phyloP scores from a whole-genome alignment of 2,888 invertebrate species.

The Archips xylosteana region DNA sequence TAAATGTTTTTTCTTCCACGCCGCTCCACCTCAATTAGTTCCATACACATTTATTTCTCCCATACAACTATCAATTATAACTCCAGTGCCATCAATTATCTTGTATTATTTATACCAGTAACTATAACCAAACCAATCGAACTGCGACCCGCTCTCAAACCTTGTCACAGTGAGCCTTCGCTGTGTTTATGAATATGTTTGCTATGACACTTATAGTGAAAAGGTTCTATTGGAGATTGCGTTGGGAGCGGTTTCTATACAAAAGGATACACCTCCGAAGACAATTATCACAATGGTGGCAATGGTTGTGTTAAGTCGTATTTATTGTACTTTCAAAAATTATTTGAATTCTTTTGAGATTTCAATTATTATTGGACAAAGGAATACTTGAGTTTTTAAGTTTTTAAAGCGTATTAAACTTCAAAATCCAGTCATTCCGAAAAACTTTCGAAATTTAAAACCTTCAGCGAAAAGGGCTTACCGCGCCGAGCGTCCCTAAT shows the following conservation, averaged over 20 bases:
- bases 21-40: conserved; percentile 31
- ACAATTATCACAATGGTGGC: conserved; percentile 39
- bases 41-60: conserved; percentile 40
- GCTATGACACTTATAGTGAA: background rate
- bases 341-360: background rate
- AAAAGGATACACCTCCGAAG: conserved; percentile 25
- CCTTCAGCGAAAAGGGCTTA: too few species aligned
- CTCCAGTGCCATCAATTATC: conserved; percentile 58
- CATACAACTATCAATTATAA: conserved; percentile 57
- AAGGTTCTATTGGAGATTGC: background rate
- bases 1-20: conserved; percentile 30
- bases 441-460: too few species aligned
- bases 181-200: background rate
- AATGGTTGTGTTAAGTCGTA: conserved; percentile 28
- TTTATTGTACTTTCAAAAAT: conserved; percentile 18
- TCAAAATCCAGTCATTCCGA: too few species aligned
- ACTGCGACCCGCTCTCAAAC: background rate
- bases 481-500: too few species aligned
- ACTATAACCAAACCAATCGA: background rate
- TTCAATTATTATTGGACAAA: conserved; percentile 11
- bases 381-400: background rate
- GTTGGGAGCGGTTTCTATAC: conserved; percentile 2
- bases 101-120: conserved; percentile 37
- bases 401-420: background rate
- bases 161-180: background rate